phyloP scores from a whole-genome alignment of 30 jellyfish, hydroid and myxozoan species.

The Haliclystus octoradiatus region DNA sequence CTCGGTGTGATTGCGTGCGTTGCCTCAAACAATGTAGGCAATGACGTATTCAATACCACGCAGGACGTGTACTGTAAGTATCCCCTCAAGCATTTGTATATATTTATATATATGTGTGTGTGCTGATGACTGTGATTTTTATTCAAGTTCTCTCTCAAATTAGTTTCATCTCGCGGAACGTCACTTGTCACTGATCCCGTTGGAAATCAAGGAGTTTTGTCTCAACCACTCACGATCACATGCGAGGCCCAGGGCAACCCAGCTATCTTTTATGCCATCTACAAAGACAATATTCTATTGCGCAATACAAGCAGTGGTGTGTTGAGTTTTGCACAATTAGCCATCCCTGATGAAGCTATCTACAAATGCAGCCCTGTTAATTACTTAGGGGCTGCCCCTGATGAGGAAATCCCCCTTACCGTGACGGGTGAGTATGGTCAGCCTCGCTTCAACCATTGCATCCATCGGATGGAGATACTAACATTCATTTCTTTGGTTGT shows the following conservation, averaged over 20 bases:
- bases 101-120: not conserved
- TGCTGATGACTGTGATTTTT: not conserved
- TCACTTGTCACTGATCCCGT: constrained; percentile 11
- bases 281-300: constrained; percentile 21
- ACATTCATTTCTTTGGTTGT: not conserved
- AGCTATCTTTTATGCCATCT: constrained; percentile 17
- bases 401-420: constrained; percentile 3
- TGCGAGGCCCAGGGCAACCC: constrained; percentile 46
- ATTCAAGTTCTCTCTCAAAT: not conserved
- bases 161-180: constrained; percentile 39
- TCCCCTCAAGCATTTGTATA: not conserved
- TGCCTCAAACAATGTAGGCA: constrained; percentile 25
- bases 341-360: constrained; percentile 14
- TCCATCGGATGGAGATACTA: too few species aligned
- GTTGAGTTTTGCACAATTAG: constrained; percentile 2
- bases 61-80: constrained; percentile 42
- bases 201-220: constrained; percentile 17
- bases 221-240: constrained; percentile 15
- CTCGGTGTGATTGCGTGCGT: constrained; percentile 23
- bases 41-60: constrained; percentile 8
- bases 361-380: constrained; percentile 42
- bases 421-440: constrained; percentile 27
- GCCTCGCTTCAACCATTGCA: too few species aligned
- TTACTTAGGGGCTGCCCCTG: constrained; percentile 26
- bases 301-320: constrained; percentile 21